Evolutionary conservation across 2,888 invertebrate genomes (phyloP).

Genomic region (Ormyrus rosae): DNA sequence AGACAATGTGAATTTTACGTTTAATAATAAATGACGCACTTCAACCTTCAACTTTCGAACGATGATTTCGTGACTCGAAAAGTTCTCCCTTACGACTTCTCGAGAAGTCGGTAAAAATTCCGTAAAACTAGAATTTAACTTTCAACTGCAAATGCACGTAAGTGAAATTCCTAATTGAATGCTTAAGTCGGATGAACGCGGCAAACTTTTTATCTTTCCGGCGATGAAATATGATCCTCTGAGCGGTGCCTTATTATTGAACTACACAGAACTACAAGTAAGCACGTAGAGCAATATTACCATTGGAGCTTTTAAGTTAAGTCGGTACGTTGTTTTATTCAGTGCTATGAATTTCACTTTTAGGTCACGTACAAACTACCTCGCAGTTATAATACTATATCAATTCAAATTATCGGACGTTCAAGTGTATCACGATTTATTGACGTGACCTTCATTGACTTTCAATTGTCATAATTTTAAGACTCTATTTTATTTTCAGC

Average conservation of each 20-base stretch:
- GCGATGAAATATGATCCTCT: neutral
- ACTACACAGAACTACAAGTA: neutral
- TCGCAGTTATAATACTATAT: no score
- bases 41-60: no score
- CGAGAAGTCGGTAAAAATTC: constrained; percentile 5
- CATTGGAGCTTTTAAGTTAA: no score
- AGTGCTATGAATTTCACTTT: no score
- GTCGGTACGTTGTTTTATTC: no score
- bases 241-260: neutral
- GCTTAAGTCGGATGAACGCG: constrained; percentile 5
- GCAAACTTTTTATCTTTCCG: neutral
- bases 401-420: no score
- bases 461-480: no score
- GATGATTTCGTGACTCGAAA: constrained; percentile 1
- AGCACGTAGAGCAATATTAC: no score
- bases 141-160: neutral
- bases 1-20: neutral
- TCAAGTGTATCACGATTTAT: no score
- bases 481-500: no score
- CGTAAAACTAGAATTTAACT: constrained; percentile 1
- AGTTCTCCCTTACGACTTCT: constrained; percentile 3
- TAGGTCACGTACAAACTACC: no score
- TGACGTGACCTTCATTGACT: no score
- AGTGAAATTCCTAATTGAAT: constrained; percentile 41
- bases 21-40: constrained; percentile 3